A percentile compares a stretch with the other conserved stretches of the same genome.
These are phyloP conservation scores for Tenualosa ilisha DNA, from an alignment of 2,797 vertebrate species.

Conservation along the genomic window DNA sequence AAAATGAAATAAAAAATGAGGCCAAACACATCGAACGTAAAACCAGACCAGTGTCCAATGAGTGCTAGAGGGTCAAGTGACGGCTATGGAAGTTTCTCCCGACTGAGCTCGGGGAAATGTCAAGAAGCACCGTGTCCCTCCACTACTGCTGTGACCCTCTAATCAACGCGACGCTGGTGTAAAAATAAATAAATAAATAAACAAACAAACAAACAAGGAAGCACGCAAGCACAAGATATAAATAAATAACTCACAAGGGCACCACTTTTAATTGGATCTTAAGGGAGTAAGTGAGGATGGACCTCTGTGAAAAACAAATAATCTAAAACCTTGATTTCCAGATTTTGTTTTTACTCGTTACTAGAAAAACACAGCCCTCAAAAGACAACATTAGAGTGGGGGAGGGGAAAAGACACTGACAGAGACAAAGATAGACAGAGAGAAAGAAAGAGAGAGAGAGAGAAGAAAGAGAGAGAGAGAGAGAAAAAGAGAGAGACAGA, in stretches of 20 bases:
- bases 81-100: neutral
- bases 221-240: neutral
- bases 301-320: neutral
- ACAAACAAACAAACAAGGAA: neutral
- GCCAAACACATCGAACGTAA: neutral
- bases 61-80: neutral
- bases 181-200: conserved; percentile 14
- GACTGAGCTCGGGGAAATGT: too few relatives aligned
- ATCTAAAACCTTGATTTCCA: neutral
- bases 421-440: neutral
- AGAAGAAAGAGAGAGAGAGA: neutral
- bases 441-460: too few relatives aligned
- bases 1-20: neutral
- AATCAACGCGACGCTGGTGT: neutral
- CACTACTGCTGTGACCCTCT: neutral
- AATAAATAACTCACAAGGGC: conserved; percentile 1
- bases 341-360: neutral
- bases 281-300: neutral
- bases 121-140: neutral
- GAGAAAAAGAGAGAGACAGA: too few relatives aligned
- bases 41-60: neutral
- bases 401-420: too few relatives aligned
- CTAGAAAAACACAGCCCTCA: neutral
- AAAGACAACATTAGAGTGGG: neutral
- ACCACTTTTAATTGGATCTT: conserved; percentile 14